Conservation (phyloP, 2,113 vertebrate species). For the Neotoma lepida region DNA sequence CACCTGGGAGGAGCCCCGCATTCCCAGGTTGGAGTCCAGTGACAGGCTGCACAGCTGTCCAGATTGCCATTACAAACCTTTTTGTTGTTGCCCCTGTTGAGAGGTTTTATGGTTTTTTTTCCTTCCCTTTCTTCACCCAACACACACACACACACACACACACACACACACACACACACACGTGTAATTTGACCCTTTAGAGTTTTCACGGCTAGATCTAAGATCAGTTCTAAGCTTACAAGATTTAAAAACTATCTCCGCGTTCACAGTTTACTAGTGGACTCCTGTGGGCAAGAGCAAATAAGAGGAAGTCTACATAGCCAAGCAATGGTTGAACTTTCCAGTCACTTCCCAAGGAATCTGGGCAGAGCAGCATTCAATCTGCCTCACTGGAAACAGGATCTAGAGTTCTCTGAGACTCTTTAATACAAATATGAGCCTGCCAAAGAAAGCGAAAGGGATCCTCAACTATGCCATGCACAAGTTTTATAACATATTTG, state of each 20-base stretch:
- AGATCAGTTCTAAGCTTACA: conserved; percentile 39
- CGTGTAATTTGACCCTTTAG: background rate
- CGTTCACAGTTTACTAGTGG: background rate
- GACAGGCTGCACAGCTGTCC: background rate
- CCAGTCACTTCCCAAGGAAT: conserved; percentile 50
- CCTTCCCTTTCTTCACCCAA: background rate
- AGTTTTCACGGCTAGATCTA: conserved; percentile 25
- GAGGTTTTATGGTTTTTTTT: background rate
- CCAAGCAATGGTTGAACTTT: background rate
- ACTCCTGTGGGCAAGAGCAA: background rate
- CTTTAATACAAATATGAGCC: background rate
- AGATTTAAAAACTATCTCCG: background rate
- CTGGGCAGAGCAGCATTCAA: background rate
- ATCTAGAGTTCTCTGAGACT: conserved; percentile 31
- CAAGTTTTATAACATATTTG: background rate
- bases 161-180: background rate
- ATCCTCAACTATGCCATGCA: background rate
- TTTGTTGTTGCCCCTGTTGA: background rate
- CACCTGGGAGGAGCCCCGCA: background rate
- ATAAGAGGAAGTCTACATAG: background rate
- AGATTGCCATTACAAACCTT: background rate
- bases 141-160: background rate
- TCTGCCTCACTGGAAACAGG: background rate
- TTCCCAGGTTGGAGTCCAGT: background rate
- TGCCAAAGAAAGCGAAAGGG: background rate